phyloP scores from a whole-genome alignment of 2,113 vertebrate species.

The Martes martes region DNA sequence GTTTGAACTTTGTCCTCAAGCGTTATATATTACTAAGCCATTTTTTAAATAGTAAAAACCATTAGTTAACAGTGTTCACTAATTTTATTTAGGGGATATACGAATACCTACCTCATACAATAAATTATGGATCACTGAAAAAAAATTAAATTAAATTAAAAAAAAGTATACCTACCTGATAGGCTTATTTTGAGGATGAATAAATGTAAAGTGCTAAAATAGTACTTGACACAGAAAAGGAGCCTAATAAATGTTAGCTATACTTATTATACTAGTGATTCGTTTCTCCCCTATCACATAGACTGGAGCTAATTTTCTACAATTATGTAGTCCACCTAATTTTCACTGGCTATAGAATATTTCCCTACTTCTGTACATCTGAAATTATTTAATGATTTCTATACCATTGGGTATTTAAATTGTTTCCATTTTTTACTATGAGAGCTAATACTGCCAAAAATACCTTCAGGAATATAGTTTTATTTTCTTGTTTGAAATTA shows the following conservation, averaged over 20 bases:
- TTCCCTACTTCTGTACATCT: not conserved
- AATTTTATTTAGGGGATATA: not conserved
- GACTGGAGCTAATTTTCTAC: not conserved
- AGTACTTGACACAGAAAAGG: not conserved
- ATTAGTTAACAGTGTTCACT: not conserved
- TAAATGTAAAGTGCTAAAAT: not conserved
- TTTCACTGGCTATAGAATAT: not conserved
- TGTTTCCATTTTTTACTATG: not conserved
- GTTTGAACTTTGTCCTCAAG: not conserved
- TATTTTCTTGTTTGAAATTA: not conserved
- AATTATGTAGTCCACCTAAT: not conserved
- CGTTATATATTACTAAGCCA: not conserved
- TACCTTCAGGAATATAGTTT: not conserved
- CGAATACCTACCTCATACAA: not conserved
- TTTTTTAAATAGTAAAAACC: conserved; percentile 5
- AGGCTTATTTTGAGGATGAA: not conserved
- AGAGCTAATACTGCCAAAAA: not conserved
- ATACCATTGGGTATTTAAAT: not conserved
- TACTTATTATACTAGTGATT: not conserved
- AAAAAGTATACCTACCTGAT: not conserved
- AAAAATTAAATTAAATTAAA: no score
- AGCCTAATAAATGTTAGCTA: not conserved
- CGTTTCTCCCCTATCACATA: not conserved
- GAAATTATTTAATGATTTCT: not conserved
- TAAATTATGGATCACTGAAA: no score